phyloP scores from a whole-genome alignment of 2,888 invertebrate species.

The Hedya salicella region DNA sequence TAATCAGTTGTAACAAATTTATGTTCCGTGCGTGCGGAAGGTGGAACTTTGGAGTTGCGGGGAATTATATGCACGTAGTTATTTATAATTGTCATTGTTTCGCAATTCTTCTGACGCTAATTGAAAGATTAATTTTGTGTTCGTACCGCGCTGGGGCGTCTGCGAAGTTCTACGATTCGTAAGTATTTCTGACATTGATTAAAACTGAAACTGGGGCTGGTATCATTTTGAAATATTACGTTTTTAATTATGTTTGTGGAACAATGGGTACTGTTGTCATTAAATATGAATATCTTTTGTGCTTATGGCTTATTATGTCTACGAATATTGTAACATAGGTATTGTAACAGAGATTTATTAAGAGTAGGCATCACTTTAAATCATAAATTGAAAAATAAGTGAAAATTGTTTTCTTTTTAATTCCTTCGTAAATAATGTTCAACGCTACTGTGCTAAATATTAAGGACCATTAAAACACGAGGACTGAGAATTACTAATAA shows the following conservation, averaged over 20 bases:
- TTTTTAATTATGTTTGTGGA: conserved; percentile 16
- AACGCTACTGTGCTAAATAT: no score
- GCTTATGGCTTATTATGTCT: no score
- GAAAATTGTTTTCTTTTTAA: no score
- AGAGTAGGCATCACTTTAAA: no score
- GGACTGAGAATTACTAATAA: no score
- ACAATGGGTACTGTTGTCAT: neutral
- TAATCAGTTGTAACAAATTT: conserved; percentile 83
- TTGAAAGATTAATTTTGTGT: conserved; percentile 41
- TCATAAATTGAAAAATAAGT: no score
- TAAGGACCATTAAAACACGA: no score
- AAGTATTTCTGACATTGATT: conserved; percentile 32
- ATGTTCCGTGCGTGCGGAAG: conserved; percentile 73
- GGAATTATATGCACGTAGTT: conserved; percentile 41
- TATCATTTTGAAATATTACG: conserved; percentile 18
- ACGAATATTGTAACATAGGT: no score
- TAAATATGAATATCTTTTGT: neutral
- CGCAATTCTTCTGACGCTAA: conserved; percentile 38
- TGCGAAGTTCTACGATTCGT: conserved; percentile 22
- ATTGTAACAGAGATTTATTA: no score
- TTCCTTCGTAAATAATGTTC: no score
- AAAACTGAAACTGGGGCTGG: conserved; percentile 17
- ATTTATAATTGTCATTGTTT: conserved; percentile 43
- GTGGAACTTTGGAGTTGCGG: conserved; percentile 29
- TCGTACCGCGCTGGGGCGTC: conserved; percentile 30